Evolutionary conservation across 1,140 invertebrate species (phyloP).

Genomic region (Drosophila guanche): DNA sequence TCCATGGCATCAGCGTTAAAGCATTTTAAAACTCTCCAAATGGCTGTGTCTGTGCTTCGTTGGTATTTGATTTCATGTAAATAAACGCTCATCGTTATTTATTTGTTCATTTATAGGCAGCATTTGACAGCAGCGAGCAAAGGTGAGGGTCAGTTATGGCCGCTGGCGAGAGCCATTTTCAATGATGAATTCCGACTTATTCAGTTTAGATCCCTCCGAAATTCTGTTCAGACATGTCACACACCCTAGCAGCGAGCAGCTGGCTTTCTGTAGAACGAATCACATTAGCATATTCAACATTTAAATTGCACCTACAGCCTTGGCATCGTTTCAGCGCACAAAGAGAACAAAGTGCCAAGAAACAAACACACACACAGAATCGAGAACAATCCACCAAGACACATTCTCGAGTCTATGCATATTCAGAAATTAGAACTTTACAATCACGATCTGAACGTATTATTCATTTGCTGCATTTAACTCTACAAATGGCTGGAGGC

Average conservation of each 20-base stretch:
- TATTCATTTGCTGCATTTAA: constrained; percentile 31
- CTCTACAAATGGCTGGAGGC: neutral
- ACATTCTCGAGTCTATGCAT: constrained; percentile 1
- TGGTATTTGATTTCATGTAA: constrained; percentile 48
- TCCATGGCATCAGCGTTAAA: constrained; percentile 6
- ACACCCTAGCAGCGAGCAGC: constrained; percentile 17
- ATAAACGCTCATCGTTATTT: constrained; percentile 33
- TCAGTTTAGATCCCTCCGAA: neutral
- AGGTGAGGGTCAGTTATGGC: constrained; percentile 48
- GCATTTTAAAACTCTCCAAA: constrained; percentile 3
- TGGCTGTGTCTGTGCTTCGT: constrained; percentile 21
- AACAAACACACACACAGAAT: constrained; percentile 3
- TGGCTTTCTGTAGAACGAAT: neutral
- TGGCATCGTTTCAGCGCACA: constrained; percentile 34
- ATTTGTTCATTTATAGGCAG: constrained; percentile 5
- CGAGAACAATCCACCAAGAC: constrained; percentile 28
- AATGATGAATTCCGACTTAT: constrained; percentile 14
- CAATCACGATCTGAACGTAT: constrained; percentile 27
- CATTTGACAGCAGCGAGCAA: constrained; percentile 25
- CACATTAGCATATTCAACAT: constrained; percentile 43
- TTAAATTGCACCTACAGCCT: constrained; percentile 40
- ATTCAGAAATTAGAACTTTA: constrained; percentile 33
- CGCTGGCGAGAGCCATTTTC: constrained; percentile 22
- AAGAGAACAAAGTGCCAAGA: constrained; percentile 26
- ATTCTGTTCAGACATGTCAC: constrained; percentile 29